Conservation (phyloP, 2,113 vertebrate species). For the Nesoenas mayeri region DNA sequence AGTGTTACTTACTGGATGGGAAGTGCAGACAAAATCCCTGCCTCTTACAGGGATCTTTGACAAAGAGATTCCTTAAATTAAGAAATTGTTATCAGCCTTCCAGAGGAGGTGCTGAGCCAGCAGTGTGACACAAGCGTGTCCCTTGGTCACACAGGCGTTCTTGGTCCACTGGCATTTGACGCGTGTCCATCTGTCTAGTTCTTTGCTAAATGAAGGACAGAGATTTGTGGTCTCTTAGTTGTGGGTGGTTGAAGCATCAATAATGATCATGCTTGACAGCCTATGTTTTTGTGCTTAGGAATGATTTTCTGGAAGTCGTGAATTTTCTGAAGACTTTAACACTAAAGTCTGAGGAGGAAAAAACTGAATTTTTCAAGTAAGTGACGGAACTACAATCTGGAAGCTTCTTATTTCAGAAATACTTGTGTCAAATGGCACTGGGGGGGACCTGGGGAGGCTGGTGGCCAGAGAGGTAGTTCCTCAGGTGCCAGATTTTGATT, state of each 20-base stretch:
- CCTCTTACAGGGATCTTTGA: background rate
- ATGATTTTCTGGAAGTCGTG: conserved; percentile 94
- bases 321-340: conserved; percentile 96
- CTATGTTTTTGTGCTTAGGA: conserved; percentile 74
- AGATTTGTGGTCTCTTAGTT: background rate
- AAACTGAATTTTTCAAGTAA: conserved; percentile 99
- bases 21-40: background rate
- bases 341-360: conserved; percentile 94
- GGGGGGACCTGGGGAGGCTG: background rate
- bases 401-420: background rate
- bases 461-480: background rate
- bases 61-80: background rate
- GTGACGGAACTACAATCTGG: conserved; percentile 43
- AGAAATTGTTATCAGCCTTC: background rate
- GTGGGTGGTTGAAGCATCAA: background rate
- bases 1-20: background rate
- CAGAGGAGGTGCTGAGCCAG: background rate
- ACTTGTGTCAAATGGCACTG: background rate
- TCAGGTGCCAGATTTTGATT: background rate
- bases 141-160: background rate
- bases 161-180: background rate
- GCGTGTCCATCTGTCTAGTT: background rate
- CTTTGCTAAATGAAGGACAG: background rate
- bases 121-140: background rate
- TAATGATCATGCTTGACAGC: background rate